Evolutionary conservation across 2,888 invertebrate species (phyloP).

Genomic region (Andricus quercusramuli): DNA sequence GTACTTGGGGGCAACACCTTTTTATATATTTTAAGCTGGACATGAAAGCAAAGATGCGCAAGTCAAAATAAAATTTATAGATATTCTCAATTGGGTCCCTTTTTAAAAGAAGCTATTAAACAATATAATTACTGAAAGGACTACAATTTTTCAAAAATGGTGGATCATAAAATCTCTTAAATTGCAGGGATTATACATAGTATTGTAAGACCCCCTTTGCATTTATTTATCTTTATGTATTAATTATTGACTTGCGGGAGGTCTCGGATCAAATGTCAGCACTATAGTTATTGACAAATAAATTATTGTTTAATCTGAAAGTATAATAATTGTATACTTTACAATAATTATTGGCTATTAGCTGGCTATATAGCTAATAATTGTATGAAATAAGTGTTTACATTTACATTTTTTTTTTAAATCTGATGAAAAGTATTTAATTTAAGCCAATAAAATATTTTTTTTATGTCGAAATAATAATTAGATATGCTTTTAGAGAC

Average conservation of each 20-base stretch:
- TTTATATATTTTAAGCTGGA: neutral
- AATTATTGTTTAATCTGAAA: neutral
- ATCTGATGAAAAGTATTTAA: too few species aligned
- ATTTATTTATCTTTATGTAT: conserved; percentile 1
- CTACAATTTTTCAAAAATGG: neutral
- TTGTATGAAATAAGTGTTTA: too few species aligned
- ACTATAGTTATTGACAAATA: neutral
- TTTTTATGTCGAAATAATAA: too few species aligned
- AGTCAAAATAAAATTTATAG: neutral
- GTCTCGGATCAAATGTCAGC: conserved; percentile 3
- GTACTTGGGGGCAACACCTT: too few species aligned
- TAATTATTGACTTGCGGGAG: neutral
- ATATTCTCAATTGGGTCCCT: neutral
- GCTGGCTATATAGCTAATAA: too few species aligned
- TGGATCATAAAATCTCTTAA: neutral
- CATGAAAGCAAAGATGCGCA: neutral
- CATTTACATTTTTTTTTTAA: too few species aligned
- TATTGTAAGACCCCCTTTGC: neutral
- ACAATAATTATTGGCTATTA: too few species aligned
- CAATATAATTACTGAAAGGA: neutral
- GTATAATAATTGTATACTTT: neutral
- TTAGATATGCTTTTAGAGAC: too few species aligned
- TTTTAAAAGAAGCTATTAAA: too few species aligned
- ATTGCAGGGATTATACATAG: neutral
- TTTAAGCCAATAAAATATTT: too few species aligned